Evolutionary conservation across 2,797 vertebrate genomes (phyloP).

Genomic region (Rousettus madagascariensis): DNA sequence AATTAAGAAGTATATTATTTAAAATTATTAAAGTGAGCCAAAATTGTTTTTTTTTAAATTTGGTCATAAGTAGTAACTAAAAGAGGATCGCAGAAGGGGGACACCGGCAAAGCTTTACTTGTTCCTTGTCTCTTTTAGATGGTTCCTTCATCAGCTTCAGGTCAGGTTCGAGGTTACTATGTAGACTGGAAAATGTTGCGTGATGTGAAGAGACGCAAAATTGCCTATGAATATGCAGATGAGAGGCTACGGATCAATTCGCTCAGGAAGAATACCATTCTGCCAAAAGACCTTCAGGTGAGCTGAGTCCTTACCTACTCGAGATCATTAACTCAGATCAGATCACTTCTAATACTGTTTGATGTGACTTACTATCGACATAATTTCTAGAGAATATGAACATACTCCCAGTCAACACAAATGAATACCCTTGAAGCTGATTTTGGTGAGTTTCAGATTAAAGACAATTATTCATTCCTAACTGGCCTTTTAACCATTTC

Average conservation of each 20-base stretch:
- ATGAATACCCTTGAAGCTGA: neutral
- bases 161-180: constrained; percentile 90
- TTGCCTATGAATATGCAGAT: constrained; percentile 93
- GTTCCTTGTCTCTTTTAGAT: constrained; percentile 30
- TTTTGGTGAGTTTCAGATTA: neutral
- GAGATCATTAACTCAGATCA: neutral
- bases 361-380: neutral
- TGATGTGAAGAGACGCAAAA: constrained; percentile 94
- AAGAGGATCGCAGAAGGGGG: neutral
- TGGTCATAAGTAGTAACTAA: neutral
- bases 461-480: neutral
- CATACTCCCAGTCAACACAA: neutral
- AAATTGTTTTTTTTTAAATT: neutral
- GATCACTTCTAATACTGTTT: neutral
- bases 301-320: neutral
- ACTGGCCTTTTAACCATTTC: neutral
- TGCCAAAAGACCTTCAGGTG: constrained; percentile 96
- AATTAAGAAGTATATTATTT: constrained; percentile 11
- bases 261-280: constrained; percentile 93
- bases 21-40: neutral
- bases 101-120: neutral
- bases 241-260: constrained; percentile 94
- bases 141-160: constrained; percentile 63
- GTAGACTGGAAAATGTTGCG: constrained; percentile 97
- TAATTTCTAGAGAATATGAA: constrained; percentile 22